phyloP scores from a whole-genome alignment of 2,797 vertebrate genomes.

The Amniataba percoides region DNA sequence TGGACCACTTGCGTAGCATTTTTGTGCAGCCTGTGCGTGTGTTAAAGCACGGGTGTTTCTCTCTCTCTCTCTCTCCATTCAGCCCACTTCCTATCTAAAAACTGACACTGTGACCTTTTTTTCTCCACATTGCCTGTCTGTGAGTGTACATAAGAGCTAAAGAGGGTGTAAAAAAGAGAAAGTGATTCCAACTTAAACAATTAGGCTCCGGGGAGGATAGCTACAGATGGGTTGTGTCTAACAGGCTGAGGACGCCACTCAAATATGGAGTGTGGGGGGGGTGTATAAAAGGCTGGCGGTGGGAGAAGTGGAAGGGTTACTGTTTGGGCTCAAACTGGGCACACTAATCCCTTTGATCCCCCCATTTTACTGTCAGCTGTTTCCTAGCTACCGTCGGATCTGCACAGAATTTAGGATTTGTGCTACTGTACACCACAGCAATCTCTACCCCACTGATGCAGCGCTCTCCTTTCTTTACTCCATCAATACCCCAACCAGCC shows the following conservation, averaged over 20 bases:
- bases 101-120: slow-evolving; percentile 75
- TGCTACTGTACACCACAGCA: slow-evolving; percentile 80
- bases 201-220: slow-evolving; percentile 41
- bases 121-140: slow-evolving; percentile 58
- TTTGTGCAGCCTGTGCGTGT: slow-evolving; percentile 25
- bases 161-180: slow-evolving; percentile 53
- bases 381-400: slow-evolving; percentile 81
- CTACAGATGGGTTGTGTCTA: slow-evolving; percentile 33
- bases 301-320: slow-evolving; percentile 75
- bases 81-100: slow-evolving; percentile 46
- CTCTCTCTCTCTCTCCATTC: slow-evolving; percentile 32
- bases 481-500: slow-evolving; percentile 57
- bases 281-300: slow-evolving; percentile 64
- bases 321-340: slow-evolving; percentile 81
- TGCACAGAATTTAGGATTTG: slow-evolving; percentile 84
- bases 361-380: slow-evolving; percentile 85
- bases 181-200: slow-evolving; percentile 70
- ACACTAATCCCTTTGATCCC: slow-evolving; percentile 82
- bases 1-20: slow-evolving; percentile 64
- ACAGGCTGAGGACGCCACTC: slow-evolving; percentile 23
- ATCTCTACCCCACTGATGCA: slow-evolving; percentile 76
- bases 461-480: slow-evolving; percentile 70
- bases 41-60: neutral
- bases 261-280: slow-evolving; percentile 54
- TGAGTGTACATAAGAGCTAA: slow-evolving; percentile 51